phyloP scores from a whole-genome alignment of 2,113 vertebrate species.

The Calyptommatus sinebrachiatus region DNA sequence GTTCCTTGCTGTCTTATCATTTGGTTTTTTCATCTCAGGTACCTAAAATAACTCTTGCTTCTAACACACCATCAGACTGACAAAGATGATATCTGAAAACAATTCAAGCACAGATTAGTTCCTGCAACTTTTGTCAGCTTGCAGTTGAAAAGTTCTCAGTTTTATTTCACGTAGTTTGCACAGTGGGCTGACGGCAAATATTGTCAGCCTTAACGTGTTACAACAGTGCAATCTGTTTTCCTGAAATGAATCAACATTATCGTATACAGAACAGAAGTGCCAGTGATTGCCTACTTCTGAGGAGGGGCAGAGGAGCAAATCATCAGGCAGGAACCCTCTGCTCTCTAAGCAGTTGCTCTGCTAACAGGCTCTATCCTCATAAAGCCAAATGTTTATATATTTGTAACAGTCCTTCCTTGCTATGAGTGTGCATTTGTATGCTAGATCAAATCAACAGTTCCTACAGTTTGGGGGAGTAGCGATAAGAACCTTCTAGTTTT shows the following conservation, averaged over 20 bases:
- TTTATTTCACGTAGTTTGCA: slow-evolving; percentile 15
- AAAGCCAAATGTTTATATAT: no score
- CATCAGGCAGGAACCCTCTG: no score
- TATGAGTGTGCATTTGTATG: no score
- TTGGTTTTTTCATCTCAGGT: background rate
- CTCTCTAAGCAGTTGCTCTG: no score
- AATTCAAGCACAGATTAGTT: slow-evolving; percentile 28
- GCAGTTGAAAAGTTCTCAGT: background rate
- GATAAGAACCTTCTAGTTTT: no score
- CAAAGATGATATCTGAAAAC: background rate
- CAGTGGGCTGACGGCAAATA: slow-evolving; percentile 16
- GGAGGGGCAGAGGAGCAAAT: no score
- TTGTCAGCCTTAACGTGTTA: slow-evolving; percentile 21
- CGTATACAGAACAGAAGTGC: background rate
- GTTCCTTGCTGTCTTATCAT: background rate
- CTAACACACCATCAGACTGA: rapidly evolving
- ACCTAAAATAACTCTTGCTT: background rate
- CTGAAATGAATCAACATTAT: background rate
- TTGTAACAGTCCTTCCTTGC: no score
- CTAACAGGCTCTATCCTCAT: no score
- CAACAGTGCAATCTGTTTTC: background rate
- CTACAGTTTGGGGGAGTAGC: no score
- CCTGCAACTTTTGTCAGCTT: slow-evolving; percentile 26
- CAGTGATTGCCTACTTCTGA: no score
- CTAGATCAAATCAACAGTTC: no score